Conservation (phyloP, 2,888 invertebrate genomes). For the Nematopogon swammerdamellus region DNA sequence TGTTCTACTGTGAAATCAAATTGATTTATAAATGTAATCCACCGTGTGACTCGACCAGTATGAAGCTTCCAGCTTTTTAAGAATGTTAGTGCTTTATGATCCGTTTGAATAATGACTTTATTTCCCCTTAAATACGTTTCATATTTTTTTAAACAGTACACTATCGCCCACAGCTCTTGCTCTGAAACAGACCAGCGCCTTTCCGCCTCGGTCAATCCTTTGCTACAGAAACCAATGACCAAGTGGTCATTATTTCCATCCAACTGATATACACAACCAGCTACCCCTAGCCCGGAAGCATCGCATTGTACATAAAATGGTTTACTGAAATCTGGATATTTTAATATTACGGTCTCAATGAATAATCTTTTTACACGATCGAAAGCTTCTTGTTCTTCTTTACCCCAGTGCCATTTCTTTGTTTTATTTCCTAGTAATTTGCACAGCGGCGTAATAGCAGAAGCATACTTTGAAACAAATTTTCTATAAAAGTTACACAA, state of each 20-base stretch:
- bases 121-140: constrained; percentile 14
- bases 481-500: too few species aligned
- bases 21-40: constrained; percentile 15
- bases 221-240: constrained; percentile 14
- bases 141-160: constrained; percentile 15
- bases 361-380: neutral
- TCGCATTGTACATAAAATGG: neutral
- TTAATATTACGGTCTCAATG: neutral
- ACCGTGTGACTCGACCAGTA: constrained; percentile 14
- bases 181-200: constrained; percentile 14
- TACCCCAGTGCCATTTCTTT: neutral
- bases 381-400: neutral
- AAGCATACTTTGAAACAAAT: too few species aligned
- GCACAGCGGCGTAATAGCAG: too few species aligned
- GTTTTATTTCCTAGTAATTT: neutral
- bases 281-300: constrained; percentile 13
- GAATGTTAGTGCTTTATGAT: constrained; percentile 16
- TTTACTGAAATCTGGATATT: neutral
- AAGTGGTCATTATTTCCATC: constrained; percentile 3
- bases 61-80: constrained; percentile 15
- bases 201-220: constrained; percentile 11
- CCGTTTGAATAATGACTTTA: constrained; percentile 14
- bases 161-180: constrained; percentile 15
- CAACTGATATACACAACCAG: constrained; percentile 11
- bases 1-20: constrained; percentile 14